phyloP scores from a whole-genome alignment of 2,797 vertebrate genomes.

The Parauchenoglanis punctatus region DNA sequence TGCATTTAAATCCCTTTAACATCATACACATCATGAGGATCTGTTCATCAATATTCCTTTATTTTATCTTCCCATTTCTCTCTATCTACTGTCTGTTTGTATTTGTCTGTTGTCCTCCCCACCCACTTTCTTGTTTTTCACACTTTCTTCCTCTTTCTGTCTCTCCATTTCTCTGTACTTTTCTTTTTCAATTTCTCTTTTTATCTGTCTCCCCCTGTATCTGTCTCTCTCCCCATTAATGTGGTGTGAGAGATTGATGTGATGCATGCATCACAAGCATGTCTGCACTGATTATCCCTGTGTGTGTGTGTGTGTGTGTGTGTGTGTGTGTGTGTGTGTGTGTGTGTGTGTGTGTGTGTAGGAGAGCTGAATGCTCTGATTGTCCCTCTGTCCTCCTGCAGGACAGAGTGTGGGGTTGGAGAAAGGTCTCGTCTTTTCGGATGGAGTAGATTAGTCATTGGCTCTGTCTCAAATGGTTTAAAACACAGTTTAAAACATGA shows the following conservation, averaged over 20 bases:
- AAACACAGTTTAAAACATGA: neutral
- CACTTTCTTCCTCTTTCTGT: neutral
- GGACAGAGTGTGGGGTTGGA: slow-evolving; percentile 55
- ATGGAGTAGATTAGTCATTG: slow-evolving; percentile 49
- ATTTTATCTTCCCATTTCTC: neutral
- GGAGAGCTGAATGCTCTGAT: slow-evolving; percentile 39
- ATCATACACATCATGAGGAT: neutral
- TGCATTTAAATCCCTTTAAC: neutral
- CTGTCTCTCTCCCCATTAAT: slow-evolving; percentile 11
- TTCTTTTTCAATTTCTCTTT: neutral
- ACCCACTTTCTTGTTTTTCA: neutral
- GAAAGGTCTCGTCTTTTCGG: slow-evolving; percentile 52
- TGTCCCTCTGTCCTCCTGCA: slow-evolving; percentile 50
- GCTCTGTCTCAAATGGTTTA: slow-evolving; percentile 39
- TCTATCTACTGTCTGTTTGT: neutral
- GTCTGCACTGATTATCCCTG: slow-evolving; percentile 65
- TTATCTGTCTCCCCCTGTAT: neutral
- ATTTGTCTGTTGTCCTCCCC: neutral
- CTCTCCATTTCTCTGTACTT: neutral
- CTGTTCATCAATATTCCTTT: neutral
- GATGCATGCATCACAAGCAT: too few species aligned
- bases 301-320: slow-evolving; percentile 3
- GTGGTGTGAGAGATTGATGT: slow-evolving; percentile 47
- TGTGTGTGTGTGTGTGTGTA: slow-evolving; percentile 19
- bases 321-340: neutral